phyloP scores from a whole-genome alignment of 2,888 invertebrate species.

The Amphiduros pacificus region DNA sequence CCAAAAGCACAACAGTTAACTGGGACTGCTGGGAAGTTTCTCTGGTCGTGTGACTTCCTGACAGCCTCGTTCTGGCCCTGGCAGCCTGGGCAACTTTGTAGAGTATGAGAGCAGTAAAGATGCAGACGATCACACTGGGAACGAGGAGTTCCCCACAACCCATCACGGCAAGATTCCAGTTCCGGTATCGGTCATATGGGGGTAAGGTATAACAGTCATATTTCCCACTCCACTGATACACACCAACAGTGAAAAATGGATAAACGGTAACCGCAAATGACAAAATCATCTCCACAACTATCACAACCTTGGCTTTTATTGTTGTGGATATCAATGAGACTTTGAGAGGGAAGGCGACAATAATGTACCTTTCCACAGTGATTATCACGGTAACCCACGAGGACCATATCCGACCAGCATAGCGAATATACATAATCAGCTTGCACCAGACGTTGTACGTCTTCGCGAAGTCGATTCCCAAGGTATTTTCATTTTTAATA shows the following conservation, averaged over 20 bases:
- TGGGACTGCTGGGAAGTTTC: too few relatives aligned
- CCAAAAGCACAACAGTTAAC: constrained; percentile 10
- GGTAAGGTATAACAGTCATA: too few relatives aligned
- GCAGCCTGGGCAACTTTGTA: too few relatives aligned
- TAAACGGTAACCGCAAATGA: not conserved
- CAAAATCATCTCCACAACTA: constrained; percentile 7
- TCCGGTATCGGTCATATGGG: not conserved
- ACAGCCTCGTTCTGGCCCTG: too few relatives aligned
- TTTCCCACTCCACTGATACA: too few relatives aligned
- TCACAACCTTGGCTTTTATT: constrained; percentile 11
- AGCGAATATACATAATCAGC: constrained; percentile 6
- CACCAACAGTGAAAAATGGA: constrained; percentile 4
- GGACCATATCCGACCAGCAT: constrained; percentile 9
- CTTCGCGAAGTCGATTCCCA: constrained; percentile 11
- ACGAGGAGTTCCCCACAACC: constrained; percentile 1
- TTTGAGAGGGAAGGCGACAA: constrained; percentile 14
- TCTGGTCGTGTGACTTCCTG: too few relatives aligned
- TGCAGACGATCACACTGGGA: constrained; percentile 13
- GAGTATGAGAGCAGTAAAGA: constrained; percentile 16
- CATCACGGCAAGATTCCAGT: constrained; percentile 6
- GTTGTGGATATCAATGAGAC: constrained; percentile 12
- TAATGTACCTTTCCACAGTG: constrained; percentile 15
- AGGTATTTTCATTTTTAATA: not conserved
- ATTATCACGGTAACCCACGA: constrained; percentile 17
- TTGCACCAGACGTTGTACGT: constrained; percentile 5